phyloP scores from a whole-genome alignment of 2,113 vertebrate genomes.

The Megatriorchis doriae region DNA sequence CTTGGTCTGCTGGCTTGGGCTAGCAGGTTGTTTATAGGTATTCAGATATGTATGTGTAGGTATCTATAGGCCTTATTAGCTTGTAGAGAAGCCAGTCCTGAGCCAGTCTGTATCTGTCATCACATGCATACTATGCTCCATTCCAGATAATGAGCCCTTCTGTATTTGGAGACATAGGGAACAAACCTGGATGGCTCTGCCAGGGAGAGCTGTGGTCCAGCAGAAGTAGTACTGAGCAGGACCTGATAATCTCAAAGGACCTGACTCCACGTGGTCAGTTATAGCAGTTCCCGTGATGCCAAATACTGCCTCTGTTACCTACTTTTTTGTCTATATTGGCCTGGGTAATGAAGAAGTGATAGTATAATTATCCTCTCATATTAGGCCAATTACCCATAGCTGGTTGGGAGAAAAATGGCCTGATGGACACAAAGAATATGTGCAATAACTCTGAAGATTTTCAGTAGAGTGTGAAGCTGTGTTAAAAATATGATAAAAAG shows the following conservation, averaged over 20 bases:
- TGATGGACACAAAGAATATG: neutral
- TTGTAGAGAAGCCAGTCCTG: neutral
- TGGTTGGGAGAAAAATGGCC: neutral
- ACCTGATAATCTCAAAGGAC: neutral
- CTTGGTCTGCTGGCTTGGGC: neutral
- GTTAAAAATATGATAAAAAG: neutral
- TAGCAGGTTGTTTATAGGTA: neutral
- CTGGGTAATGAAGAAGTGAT: neutral
- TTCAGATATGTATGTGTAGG: neutral
- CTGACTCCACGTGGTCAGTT: neutral
- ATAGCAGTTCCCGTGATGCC: neutral
- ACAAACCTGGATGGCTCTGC: neutral
- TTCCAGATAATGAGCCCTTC: neutral
- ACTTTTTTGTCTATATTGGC: neutral
- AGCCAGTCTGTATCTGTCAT: neutral
- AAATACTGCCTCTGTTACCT: neutral
- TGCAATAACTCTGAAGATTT: neutral
- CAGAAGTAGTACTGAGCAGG: neutral
- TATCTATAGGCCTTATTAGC: neutral
- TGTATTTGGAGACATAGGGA: neutral
- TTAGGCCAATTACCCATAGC: neutral
- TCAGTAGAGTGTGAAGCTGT: neutral
- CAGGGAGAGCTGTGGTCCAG: neutral
- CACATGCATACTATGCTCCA: neutral
- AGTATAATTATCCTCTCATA: neutral